phyloP scores from a whole-genome alignment of 2,113 vertebrate genomes.

The Entelurus aequoreus region DNA sequence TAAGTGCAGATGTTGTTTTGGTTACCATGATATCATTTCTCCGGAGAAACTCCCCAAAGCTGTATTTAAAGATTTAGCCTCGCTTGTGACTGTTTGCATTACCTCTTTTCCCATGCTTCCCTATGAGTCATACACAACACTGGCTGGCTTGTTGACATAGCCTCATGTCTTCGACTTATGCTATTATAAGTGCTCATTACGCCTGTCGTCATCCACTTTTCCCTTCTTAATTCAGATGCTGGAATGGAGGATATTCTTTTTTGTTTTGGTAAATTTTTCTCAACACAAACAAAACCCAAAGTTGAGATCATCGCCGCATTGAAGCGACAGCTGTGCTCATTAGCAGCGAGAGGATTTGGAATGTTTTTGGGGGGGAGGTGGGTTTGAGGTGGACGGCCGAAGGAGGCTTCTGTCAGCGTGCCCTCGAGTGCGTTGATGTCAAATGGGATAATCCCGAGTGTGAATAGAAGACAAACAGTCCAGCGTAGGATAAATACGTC shows the following conservation, averaged over 20 bases:
- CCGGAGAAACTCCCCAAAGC: slow-evolving; percentile 14
- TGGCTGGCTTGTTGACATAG: slow-evolving; percentile 51
- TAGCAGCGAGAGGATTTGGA: slow-evolving; percentile 54
- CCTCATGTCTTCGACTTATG: slow-evolving; percentile 50
- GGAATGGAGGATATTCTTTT: slow-evolving; percentile 24
- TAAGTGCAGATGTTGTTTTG: slow-evolving; percentile 11
- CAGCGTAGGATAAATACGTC: slow-evolving; percentile 39
- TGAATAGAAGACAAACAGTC: slow-evolving; percentile 39
- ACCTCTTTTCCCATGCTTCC: slow-evolving; percentile 23
- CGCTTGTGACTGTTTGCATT: slow-evolving; percentile 25
- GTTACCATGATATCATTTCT: slow-evolving; percentile 14
- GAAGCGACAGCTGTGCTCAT: slow-evolving; percentile 67
- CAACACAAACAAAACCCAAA: slow-evolving; percentile 57
- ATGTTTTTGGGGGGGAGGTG: slow-evolving; percentile 20
- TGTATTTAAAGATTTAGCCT: slow-evolving; percentile 13
- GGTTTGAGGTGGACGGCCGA: slow-evolving; percentile 23
- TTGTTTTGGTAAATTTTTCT: slow-evolving; percentile 28
- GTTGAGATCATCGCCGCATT: slow-evolving; percentile 48
- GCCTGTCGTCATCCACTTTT: slow-evolving; percentile 39
- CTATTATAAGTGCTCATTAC: slow-evolving; percentile 48
- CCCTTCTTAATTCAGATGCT: slow-evolving; percentile 29
- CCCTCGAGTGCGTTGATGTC: slow-evolving; percentile 20
- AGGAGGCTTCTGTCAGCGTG: slow-evolving; percentile 26
- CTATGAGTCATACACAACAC: slow-evolving; percentile 18
- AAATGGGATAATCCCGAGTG: slow-evolving; percentile 33